Evolutionary conservation across 2,113 vertebrate species (phyloP).

Genomic region (Lophotis ruficrista): DNA sequence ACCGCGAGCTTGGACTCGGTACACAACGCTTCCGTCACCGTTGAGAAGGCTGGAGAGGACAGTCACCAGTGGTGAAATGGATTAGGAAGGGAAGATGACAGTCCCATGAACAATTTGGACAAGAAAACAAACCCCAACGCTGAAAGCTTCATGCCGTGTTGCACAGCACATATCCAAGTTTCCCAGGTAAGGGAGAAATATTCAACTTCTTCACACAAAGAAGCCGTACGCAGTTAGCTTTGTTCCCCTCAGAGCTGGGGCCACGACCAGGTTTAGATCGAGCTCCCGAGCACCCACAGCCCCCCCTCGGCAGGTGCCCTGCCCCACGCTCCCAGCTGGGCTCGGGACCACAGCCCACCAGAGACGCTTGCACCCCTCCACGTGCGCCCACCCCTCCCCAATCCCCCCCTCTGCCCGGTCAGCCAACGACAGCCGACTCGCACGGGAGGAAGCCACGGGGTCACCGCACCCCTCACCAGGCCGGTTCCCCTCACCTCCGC

Average conservation of each 20-base stretch:
- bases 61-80: rapidly evolving
- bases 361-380: too few species aligned
- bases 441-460: too few species aligned
- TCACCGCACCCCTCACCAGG: neutral
- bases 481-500: neutral
- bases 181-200: neutral
- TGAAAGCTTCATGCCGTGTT: neutral
- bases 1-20: rapidly evolving
- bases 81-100: neutral
- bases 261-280: too few species aligned
- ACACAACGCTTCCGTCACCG: neutral
- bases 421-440: too few species aligned
- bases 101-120: rapidly evolving
- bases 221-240: neutral
- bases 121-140: neutral
- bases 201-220: neutral
- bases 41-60: neutral
- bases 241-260: neutral
- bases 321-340: too few species aligned
- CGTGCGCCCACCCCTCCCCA: too few species aligned
- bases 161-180: rapidly evolving
- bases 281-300: neutral
- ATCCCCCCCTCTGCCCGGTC: too few species aligned
- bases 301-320: too few species aligned
- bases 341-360: too few species aligned